Evolutionary conservation across 2,113 vertebrate genomes (phyloP), one percentile per base, ranked within the genome.

Genomic region (Vulpes lagopus): DNA sequence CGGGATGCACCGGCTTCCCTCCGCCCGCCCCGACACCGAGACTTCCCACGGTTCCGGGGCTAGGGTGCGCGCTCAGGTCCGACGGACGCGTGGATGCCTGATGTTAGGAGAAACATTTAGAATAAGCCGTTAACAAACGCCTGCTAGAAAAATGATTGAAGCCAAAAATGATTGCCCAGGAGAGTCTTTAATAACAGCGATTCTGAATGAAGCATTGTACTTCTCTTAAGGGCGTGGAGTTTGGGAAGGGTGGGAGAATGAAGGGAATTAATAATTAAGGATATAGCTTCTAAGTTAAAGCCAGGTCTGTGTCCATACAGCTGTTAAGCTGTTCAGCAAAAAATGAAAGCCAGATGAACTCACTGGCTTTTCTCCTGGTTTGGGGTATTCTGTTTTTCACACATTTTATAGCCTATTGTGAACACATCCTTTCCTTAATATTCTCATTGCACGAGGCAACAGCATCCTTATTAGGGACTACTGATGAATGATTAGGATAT

Each of bases 191-290:
- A 53, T 32, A 73, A 20, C 62, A 79, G 20, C 7, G 19, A 23
- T 86, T 89, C 30, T 65, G 57, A 79, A 89, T 11, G 79, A 95
- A 80, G 35, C 23, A 14, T 22, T 83, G 32, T n/a, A 10, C 69
- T 93, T 92, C 64, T 60, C 69, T 35, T 20, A 25, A 49, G 32
- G 16, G 83, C 76, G 60, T 86, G 78, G 76, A 85, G 65, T 96
- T 96, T 92, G 89, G 71, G 53, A 97, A 92, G 60, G 53, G 65
- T 85, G 51, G 62, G 83, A 11, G n/a, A 30, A 20, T 25, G 83
- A 78, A 86, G 84, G 65, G 32, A 80, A 78, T 96, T 89, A 83
- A 93, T 94, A 65, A 97, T 96, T 95, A 87, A 97, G 76, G 85
- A n/a, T 38, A n/a, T 55, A 65, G 43, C 57, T 92, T 88, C 92